Percentiles rank a stretch among this genome's conserved stretches.
phyloP scores from a whole-genome alignment of 2,797 vertebrate species.

The Sphaeramia orbicularis region DNA sequence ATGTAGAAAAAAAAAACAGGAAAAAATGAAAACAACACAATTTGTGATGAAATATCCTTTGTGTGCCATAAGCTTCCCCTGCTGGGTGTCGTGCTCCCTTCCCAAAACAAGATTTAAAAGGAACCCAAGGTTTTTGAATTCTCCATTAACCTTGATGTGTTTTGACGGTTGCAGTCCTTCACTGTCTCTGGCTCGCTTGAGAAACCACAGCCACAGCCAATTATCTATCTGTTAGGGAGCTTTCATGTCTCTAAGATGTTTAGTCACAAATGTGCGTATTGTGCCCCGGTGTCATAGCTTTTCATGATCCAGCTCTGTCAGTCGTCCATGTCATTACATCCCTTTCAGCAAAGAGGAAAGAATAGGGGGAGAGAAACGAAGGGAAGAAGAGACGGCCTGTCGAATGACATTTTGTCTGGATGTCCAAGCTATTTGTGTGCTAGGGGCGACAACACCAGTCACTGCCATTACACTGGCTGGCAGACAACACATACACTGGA shows the following conservation, averaged over 20 bases:
- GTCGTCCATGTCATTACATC: conserved; percentile 56
- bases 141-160: conserved; percentile 66
- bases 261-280: conserved; percentile 58
- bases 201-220: conserved; percentile 50
- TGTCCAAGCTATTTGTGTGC: conserved; percentile 61
- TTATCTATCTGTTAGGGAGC: conserved; percentile 59
- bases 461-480: conserved; percentile 42
- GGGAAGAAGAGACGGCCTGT: conserved; percentile 58
- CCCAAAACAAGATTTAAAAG: conserved; percentile 26
- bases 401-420: conserved; percentile 65
- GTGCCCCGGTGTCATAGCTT: conserved; percentile 57
- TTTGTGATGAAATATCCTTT: conserved; percentile 9
- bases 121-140: conserved; percentile 42
- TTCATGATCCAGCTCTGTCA: conserved; percentile 56
- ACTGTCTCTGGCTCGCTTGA: conserved; percentile 49
- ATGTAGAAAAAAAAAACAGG: background rate
- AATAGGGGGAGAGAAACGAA: conserved; percentile 2
- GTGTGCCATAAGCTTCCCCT: conserved; percentile 28
- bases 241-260: conserved; percentile 61
- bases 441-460: conserved; percentile 66
- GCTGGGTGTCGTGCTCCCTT: conserved; percentile 18
- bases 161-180: conserved; percentile 58
- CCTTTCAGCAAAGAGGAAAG: conserved; percentile 55
- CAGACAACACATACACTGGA: conserved; percentile 29
- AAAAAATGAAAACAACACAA: conserved; percentile 18